Evolutionary conservation across 2,888 invertebrate genomes (phyloP).

Genomic region (Isoperla grammatica): DNA sequence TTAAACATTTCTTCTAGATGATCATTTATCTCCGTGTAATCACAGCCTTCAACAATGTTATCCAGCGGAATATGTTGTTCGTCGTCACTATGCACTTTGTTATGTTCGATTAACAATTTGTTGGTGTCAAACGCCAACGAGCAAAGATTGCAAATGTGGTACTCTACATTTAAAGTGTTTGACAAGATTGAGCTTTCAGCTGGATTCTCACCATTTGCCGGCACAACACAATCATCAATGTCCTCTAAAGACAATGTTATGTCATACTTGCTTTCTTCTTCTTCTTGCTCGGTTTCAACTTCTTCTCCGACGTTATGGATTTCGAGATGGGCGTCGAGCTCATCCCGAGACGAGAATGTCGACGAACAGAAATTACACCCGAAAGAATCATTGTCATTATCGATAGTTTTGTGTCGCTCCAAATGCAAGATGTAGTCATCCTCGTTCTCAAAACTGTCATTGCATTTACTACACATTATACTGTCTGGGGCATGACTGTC

Average conservation of each 20-base stretch:
- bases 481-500: slow-evolving; percentile 11
- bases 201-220: neutral
- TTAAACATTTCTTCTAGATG: slow-evolving; percentile 26
- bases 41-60: no score
- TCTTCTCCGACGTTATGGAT: neutral
- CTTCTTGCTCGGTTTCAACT: neutral
- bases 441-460: neutral
- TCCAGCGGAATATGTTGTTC: no score
- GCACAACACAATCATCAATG: slow-evolving; percentile 5
- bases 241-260: neutral
- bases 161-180: slow-evolving; percentile 33
- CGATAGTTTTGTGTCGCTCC: neutral
- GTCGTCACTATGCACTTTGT: slow-evolving; percentile 42
- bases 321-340: neutral
- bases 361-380: neutral
- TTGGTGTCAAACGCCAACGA: slow-evolving; percentile 46
- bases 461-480: neutral
- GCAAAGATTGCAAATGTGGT: slow-evolving; percentile 46
- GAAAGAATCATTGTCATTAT: neutral
- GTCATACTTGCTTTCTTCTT: slow-evolving; percentile 5
- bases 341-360: no score
- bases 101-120: slow-evolving; percentile 45
- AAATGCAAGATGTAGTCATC: neutral
- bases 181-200: no score
- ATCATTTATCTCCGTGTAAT: no score